Evolutionary conservation across 1,140 invertebrate species (phyloP), one percentile per base, ranked within the genome.

Genomic region (Solen grandis): DNA sequence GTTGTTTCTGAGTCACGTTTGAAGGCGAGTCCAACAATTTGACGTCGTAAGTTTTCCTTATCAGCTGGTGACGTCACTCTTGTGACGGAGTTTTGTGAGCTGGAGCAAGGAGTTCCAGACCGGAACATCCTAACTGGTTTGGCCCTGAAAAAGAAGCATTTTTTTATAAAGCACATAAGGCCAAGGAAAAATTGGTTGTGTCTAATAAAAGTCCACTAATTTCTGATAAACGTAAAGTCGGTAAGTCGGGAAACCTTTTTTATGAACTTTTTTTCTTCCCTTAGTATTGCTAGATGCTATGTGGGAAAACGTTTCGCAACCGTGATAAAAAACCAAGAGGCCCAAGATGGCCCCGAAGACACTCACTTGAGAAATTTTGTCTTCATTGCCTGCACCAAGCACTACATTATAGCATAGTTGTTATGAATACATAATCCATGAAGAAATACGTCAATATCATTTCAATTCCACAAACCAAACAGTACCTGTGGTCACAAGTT

Each of bases 11-110:
- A 14, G 13, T 80, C 66, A 19, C 57, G 36, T 33, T 80, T 72
- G 4, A 63, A 27, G 10, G 69, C 77, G 8, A 80, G 60, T 31
- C 60, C 77, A 14, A 80, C 77, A 38, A 80, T 80, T 55, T 80
- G 77, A 16, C 77, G 68, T 33, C 77, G 27, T 22, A 80, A 1
- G 33, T 33, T 73, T 41, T 80, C 77, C 36, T 72, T 80, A 13
- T 72, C 69, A 1, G 46, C 46, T 27, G 68, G 60, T 41, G 68
- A 55, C 19, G 59, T 52, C 29, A 52, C 66, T 38, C 66, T 16
- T 22, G 57, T 60, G n/a, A n/a, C 36, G 5, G 57, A 69, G 4
- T 41, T 35, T 22, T 33, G 27, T 31, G 68, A 35, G 22, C 68
- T 55, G 13, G 69, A 52, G 35, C 59, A 69, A 5, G 77, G 31